Percentiles rank a stretch among this genome's conserved stretches.
Conservation (phyloP, 2,113 vertebrate species). For the Orcinus orca region DNA sequence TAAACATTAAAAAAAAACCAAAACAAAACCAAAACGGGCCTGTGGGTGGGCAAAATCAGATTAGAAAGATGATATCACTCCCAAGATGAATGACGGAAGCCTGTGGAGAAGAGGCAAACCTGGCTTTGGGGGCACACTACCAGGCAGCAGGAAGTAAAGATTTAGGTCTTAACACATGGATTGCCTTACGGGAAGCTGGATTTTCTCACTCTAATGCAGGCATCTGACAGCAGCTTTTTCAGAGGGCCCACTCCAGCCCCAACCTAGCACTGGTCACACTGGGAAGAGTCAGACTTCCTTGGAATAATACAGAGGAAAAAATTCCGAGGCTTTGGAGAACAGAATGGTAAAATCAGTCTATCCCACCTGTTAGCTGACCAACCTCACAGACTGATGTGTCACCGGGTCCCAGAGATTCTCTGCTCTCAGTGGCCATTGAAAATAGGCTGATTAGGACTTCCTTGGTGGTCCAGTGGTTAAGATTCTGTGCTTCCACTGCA, state of each 20-base stretch:
- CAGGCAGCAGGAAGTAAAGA: not conserved
- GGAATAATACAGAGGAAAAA: not conserved
- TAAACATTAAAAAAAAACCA: fast-evolving
- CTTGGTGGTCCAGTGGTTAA: not conserved
- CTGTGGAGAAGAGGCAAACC: not conserved
- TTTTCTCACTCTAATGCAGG: not conserved
- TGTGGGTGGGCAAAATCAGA: not conserved
- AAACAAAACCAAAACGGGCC: not conserved
- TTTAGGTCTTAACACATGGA: not conserved
- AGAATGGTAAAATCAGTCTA: not conserved
- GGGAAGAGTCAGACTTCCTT: not conserved
- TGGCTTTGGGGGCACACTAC: not conserved
- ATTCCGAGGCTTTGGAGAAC: not conserved
- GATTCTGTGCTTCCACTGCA: not conserved
- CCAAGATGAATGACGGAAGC: not conserved
- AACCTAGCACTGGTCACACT: not conserved
- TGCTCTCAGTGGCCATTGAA: not conserved
- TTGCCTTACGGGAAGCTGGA: not conserved
- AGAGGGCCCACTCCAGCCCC: not conserved
- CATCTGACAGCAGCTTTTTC: not conserved
- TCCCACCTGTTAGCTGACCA: not conserved
- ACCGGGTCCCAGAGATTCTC: not conserved
- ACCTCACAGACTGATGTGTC: too few species aligned
- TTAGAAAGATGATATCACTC: not conserved
- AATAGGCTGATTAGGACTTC: not conserved